Evolutionary conservation across 2,797 vertebrate genomes (phyloP), one percentile per base, ranked within the genome.

Genomic region (Numenius phaeopus): DNA sequence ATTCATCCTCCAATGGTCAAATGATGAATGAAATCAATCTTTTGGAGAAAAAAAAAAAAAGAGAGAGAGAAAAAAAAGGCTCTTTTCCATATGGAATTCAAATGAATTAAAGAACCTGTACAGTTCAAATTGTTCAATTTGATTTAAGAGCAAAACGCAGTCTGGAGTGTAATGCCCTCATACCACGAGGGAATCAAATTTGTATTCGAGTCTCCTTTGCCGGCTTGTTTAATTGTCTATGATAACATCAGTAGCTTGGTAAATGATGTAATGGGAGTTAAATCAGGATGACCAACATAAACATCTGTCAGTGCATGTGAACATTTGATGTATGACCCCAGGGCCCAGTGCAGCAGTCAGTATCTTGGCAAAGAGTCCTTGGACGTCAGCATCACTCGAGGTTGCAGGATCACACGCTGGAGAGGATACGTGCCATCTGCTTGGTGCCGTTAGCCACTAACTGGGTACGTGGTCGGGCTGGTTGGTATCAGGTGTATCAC

Each of bases 251-350:
- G 95, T 92, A 94, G 87, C 95, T 96, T 96, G 84, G 92, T 97
- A 95, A 97, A 84, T 97, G 95, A 94, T 96, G 96, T 97, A 97
- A 94, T 97, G 91, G 91, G 86, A 97, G 86, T 95, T 97, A 95
- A 96, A 96, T 94, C 92, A 91, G 84, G 91, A 97, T 96, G 90
- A 96, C 94, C 96, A 91, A 81, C 88, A 89, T 86, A 92, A 93
- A 92, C 95, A 94, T 95, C 89, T 96, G 92, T 97, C 96, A 94
- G 96, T 95, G 89, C 93, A 95, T 81, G 92, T 95, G 95, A 94
- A 92, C 96, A 95, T 97, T 96, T 95, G 96, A 96, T 95, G 94
- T 96, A 95, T 83, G 87, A 94, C 89, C 87, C 76, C 83, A 77
- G 82, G 90, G 79, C 83, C 81, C 83, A 34, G 83, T 10, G 69